These are phyloP conservation scores for Myopa testacea DNA, from an alignment of 2,888 invertebrate genomes.

Conservation along the genomic window DNA sequence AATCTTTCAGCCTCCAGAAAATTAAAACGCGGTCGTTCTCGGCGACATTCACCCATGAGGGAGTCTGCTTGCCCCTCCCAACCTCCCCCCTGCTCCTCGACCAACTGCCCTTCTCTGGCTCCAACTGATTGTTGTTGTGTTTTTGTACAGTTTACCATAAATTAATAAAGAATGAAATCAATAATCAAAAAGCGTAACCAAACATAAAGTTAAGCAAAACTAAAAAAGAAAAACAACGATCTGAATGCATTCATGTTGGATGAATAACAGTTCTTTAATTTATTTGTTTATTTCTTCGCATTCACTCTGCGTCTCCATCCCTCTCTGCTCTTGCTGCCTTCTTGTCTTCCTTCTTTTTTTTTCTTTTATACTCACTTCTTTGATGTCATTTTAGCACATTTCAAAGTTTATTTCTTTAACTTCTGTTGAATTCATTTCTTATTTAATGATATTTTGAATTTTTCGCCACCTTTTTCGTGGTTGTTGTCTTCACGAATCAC, in stretches of 20 bases:
- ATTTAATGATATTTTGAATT: neutral
- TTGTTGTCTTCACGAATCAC: neutral
- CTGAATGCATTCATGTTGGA: neutral
- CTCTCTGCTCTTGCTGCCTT: neutral
- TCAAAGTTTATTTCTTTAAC: neutral
- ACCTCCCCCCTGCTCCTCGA: neutral
- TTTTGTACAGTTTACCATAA: constrained; percentile 47
- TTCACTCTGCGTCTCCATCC: neutral
- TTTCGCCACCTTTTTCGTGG: neutral
- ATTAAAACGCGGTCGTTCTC: neutral
- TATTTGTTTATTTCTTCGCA: neutral
- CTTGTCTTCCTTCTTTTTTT: too few species aligned
- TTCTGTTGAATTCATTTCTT: neutral
- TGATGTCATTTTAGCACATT: neutral
- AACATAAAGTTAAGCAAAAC: constrained; percentile 36
- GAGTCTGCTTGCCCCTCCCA: neutral
- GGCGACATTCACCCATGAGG: neutral
- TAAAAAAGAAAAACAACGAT: neutral
- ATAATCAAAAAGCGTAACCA: constrained; percentile 63
- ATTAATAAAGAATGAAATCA: constrained; percentile 50
- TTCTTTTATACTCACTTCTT: too few species aligned
- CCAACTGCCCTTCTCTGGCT: neutral
- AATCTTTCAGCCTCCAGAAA: neutral
- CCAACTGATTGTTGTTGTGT: neutral
- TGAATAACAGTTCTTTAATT: neutral